Conservation (phyloP, 2,113 vertebrate genomes). For the Aegotheles bennettii region DNA sequence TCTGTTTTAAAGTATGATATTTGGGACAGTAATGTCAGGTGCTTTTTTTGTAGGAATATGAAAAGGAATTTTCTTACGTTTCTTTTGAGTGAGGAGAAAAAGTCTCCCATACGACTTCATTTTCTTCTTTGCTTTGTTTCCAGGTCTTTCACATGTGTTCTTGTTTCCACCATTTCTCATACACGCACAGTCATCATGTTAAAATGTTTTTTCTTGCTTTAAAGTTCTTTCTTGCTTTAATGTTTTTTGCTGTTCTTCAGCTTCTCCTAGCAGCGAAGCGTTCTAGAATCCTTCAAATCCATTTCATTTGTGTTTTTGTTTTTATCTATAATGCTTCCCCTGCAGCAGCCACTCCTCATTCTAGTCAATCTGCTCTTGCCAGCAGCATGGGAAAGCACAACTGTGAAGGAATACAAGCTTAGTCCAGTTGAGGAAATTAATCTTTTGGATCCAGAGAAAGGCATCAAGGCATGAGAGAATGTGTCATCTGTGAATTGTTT, state of each 20-base stretch:
- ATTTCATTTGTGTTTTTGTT: constrained; percentile 41
- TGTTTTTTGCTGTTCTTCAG: background rate
- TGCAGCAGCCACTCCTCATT: constrained; percentile 62
- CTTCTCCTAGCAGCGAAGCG: background rate
- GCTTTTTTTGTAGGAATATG: background rate
- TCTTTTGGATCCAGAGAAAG: constrained; percentile 48
- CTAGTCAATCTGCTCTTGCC: constrained; percentile 42
- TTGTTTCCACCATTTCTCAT: background rate
- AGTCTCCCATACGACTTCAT: background rate
- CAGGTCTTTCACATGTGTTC: background rate
- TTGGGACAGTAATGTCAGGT: background rate
- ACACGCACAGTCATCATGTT: background rate
- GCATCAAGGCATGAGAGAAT: constrained; percentile 54
- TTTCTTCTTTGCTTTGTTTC: background rate
- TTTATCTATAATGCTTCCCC: constrained; percentile 56
- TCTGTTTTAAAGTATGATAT: background rate
- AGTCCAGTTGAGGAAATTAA: constrained; percentile 59
- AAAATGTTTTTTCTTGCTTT: background rate
- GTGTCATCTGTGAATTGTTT: constrained; percentile 55
- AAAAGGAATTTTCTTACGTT: background rate
- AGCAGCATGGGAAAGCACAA: constrained; percentile 59
- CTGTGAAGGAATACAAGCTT: constrained; percentile 57
- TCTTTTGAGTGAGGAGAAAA: background rate
- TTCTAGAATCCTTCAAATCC: constrained; percentile 27
- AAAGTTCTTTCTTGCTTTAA: background rate